Evolutionary conservation across 2,797 vertebrate species (phyloP).

Genomic region (Naso thynnoides): DNA sequence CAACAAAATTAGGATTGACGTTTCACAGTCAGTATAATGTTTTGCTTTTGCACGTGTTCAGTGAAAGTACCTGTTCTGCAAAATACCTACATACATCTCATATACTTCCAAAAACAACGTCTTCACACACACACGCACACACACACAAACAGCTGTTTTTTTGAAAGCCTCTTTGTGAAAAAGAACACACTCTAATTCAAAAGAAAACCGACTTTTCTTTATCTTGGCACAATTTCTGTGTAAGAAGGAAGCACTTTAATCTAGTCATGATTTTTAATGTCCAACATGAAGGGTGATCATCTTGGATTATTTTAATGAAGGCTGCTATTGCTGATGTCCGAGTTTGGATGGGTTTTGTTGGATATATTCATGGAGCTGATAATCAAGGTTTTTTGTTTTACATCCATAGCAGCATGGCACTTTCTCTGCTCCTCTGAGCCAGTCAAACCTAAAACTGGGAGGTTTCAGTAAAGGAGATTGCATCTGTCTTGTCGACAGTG

Average conservation of each 20-base stretch:
- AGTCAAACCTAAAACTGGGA: conserved; percentile 92
- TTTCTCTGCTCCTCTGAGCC: conserved; percentile 53
- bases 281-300: conserved; percentile 52
- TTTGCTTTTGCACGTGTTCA: conserved; percentile 11
- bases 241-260: conserved; percentile 83
- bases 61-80: conserved; percentile 39
- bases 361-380: conserved; percentile 68
- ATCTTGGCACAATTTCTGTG: conserved; percentile 76
- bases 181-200: conserved; percentile 50
- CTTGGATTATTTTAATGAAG: conserved; percentile 63
- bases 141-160: conserved; percentile 27
- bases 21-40: conserved; percentile 41
- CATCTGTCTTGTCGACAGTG: conserved; percentile 95
- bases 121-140: conserved; percentile 13
- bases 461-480: conserved; percentile 96
- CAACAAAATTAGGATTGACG: conserved; percentile 28
- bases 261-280: conserved; percentile 61
- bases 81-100: conserved; percentile 60
- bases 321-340: conserved; percentile 80
- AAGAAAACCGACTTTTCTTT: conserved; percentile 63
- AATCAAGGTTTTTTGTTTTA: conserved; percentile 43
- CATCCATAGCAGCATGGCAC: conserved; percentile 58
- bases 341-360: conserved; percentile 59
- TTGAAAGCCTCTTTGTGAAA: conserved; percentile 37
- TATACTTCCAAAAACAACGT: conserved; percentile 29